Conservation (phyloP, 2,113 vertebrate genomes). For the Girardinichthys multiradiatus region DNA sequence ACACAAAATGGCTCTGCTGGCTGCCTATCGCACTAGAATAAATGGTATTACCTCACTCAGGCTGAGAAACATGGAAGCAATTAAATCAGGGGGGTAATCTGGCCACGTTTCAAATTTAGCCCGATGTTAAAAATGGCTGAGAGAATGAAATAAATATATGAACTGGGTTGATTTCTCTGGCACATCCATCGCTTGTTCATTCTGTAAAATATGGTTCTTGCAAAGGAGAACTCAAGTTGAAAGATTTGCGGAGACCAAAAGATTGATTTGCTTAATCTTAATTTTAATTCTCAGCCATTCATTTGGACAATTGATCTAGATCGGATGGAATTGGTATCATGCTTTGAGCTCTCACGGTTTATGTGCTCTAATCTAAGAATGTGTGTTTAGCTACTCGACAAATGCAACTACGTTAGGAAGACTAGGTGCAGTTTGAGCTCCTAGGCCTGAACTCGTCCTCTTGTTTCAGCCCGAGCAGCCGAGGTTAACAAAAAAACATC, state of each 20-base stretch:
- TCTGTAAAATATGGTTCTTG: conserved; percentile 30
- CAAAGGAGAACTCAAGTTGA: conserved; percentile 44
- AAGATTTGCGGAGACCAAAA: conserved; percentile 49
- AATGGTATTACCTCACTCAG: conserved; percentile 77
- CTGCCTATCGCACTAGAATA: conserved; percentile 67
- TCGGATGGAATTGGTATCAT: conserved; percentile 23
- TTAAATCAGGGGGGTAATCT: conserved; percentile 67
- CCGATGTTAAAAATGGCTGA: conserved; percentile 45
- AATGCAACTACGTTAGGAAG: conserved; percentile 28
- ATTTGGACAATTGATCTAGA: conserved; percentile 46
- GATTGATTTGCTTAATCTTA: conserved; percentile 61
- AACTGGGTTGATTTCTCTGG: conserved; percentile 38
- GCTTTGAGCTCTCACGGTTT: conserved; percentile 35
- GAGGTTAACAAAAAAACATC: conserved; percentile 24
- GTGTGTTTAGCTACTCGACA: conserved; percentile 24
- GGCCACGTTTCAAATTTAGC: conserved; percentile 68
- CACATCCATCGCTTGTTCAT: conserved; percentile 35
- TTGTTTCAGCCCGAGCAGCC: not conserved
- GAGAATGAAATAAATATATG: conserved; percentile 57
- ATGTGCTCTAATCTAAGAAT: conserved; percentile 13
- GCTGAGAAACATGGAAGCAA: conserved; percentile 78
- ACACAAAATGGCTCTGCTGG: conserved; percentile 71
- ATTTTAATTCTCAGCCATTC: conserved; percentile 34
- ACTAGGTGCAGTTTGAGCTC: conserved; percentile 15
- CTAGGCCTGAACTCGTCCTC: conserved; percentile 18